phyloP scores from a whole-genome alignment of 2,888 invertebrate genomes.

The Pollenia angustigena region DNA sequence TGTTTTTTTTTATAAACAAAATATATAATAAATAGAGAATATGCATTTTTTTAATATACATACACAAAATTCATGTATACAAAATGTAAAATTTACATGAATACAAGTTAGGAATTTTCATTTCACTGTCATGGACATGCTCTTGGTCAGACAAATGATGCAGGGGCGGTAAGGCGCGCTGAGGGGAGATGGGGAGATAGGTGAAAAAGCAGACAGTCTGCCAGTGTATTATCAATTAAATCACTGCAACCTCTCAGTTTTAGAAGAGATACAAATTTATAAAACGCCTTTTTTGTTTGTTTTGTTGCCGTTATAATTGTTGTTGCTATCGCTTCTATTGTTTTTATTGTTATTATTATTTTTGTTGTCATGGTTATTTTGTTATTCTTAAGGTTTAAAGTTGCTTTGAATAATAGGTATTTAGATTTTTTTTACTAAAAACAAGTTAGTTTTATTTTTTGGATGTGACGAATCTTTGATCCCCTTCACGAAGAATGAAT shows the following conservation, averaged over 20 bases:
- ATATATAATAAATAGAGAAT: background rate
- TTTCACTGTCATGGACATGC: slow-evolving; percentile 70
- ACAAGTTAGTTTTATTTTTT: background rate
- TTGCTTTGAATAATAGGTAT: slow-evolving; percentile 22
- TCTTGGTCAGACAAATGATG: slow-evolving; percentile 38
- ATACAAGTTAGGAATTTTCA: slow-evolving; percentile 8
- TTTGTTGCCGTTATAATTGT: slow-evolving; percentile 41
- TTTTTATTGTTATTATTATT: slow-evolving; percentile 24
- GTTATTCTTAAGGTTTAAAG: slow-evolving; percentile 2
- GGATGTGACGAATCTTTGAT: too few relatives aligned
- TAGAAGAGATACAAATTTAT: slow-evolving; percentile 16
- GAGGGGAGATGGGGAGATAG: background rate
- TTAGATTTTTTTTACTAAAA: slow-evolving; percentile 6
- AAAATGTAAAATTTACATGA: background rate
- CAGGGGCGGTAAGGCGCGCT: background rate
- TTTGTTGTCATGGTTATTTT: slow-evolving; percentile 62
- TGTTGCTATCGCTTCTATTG: slow-evolving; percentile 26
- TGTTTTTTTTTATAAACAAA: too few relatives aligned
- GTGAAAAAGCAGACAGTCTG: background rate
- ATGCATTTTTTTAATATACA: slow-evolving; percentile 41
- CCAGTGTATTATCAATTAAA: background rate
- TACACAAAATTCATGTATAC: slow-evolving; percentile 5
- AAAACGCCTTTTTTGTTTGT: slow-evolving; percentile 25
- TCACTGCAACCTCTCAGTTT: slow-evolving; percentile 22
- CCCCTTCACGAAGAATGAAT: too few relatives aligned